These are phyloP conservation scores for Schlechtendalia chinensis DNA, from an alignment of 1,140 invertebrate species.

Conservation along the genomic window DNA sequence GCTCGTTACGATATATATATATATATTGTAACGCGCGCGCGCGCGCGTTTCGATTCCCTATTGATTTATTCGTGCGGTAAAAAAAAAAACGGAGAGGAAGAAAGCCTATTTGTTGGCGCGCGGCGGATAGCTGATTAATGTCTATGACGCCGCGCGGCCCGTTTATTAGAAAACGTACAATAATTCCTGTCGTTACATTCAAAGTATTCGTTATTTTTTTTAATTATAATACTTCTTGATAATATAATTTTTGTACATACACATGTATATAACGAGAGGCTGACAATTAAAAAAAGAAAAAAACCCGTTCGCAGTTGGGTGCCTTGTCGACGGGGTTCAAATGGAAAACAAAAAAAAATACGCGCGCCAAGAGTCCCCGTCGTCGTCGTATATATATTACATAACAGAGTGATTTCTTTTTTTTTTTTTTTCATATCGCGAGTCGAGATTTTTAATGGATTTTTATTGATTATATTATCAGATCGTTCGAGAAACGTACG, in stretches of 20 bases:
- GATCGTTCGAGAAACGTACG: too few species aligned
- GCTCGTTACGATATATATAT: too few species aligned
- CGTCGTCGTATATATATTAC: too few species aligned
- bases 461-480: too few species aligned
- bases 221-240: conserved; percentile 36
- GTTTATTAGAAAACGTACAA: conserved; percentile 19
- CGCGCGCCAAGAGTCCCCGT: neutral
- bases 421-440: too few species aligned
- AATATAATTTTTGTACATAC: neutral
- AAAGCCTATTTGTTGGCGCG: conserved; percentile 8
- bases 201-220: conserved; percentile 8
- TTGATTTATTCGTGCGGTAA: conserved; percentile 3
- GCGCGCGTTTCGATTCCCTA: neutral
- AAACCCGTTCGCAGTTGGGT: conserved; percentile 4
- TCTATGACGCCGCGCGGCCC: neutral
- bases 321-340: neutral
- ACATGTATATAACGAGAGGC: too few species aligned
- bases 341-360: conserved; percentile 14
- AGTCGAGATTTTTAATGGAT: too few species aligned
- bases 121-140: conserved; percentile 8
- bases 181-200: conserved; percentile 2
- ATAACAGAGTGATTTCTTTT: too few species aligned
- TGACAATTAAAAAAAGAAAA: neutral
- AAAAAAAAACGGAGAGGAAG: too few species aligned
- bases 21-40: too few species aligned